phyloP scores from a whole-genome alignment of 2,888 invertebrate genomes.

The Argynnis bischoffii region DNA sequence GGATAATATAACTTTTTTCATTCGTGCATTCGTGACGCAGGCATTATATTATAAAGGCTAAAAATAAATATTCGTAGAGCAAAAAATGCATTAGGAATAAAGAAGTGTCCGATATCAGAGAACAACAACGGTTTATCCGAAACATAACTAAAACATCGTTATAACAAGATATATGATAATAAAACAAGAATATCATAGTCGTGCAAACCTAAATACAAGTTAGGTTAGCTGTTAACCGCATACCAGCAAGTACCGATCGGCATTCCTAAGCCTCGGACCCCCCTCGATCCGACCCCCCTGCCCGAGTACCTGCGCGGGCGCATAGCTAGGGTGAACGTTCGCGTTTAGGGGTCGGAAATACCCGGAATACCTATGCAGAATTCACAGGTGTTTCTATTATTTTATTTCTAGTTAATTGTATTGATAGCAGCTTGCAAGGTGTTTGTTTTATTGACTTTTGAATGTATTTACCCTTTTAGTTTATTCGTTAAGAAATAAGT shows the following conservation, averaged over 20 bases:
- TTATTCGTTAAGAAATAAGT: no score
- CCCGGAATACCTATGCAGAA: slow-evolving; percentile 40
- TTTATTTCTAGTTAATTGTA: slow-evolving; percentile 10
- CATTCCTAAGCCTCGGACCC: slow-evolving; percentile 59
- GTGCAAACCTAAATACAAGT: slow-evolving; percentile 35
- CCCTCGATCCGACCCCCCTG: slow-evolving; percentile 50
- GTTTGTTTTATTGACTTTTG: background rate
- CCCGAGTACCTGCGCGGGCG: slow-evolving; percentile 59
- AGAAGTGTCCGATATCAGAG: no score
- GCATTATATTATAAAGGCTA: no score
- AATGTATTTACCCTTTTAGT: no score
- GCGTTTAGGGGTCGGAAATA: slow-evolving; percentile 52
- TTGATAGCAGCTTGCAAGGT: slow-evolving; percentile 11
- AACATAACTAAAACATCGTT: background rate
- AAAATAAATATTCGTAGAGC: no score
- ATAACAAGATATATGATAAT: slow-evolving; percentile 7
- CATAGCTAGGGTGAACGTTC: slow-evolving; percentile 54
- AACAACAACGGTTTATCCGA: background rate
- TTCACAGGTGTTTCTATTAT: slow-evolving; percentile 29
- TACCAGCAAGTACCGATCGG: slow-evolving; percentile 53
- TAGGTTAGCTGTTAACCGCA: slow-evolving; percentile 51
- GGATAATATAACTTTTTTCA: no score
- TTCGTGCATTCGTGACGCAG: no score
- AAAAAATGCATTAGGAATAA: no score
- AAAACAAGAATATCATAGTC: slow-evolving; percentile 13